A percentile compares a stretch with the other conserved stretches of the same genome.
These are phyloP conservation scores for Pantherophis guttatus DNA, from an alignment of 2,113 vertebrate species.

Conservation along the genomic window DNA sequence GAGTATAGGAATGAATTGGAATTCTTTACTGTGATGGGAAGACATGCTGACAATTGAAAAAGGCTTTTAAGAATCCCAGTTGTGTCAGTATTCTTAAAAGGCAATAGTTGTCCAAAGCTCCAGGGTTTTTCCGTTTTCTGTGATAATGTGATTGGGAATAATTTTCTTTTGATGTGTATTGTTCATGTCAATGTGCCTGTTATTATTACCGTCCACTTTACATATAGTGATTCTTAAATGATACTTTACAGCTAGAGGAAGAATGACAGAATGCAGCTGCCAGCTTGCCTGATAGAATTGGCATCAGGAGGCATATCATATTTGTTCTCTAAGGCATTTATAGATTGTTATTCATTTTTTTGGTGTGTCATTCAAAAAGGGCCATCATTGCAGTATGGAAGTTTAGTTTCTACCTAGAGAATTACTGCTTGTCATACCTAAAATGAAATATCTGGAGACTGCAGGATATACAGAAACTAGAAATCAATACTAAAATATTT, in stretches of 20 bases:
- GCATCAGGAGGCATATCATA: not conserved
- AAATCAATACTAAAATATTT: constrained; percentile 5
- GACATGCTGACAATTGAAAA: not conserved
- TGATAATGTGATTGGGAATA: not conserved
- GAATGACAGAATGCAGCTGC: not conserved
- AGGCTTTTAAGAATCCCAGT: not conserved
- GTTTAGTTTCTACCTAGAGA: constrained; percentile 1
- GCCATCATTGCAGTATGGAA: not conserved
- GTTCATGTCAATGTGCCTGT: not conserved
- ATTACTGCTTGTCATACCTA: constrained; percentile 7
- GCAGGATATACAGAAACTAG: not conserved
- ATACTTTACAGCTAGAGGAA: not conserved
- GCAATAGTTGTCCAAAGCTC: not conserved
- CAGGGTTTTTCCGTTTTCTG: constrained; percentile 15
- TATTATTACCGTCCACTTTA: not conserved
- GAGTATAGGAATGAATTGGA: not conserved
- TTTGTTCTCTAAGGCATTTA: not conserved
- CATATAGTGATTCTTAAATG: not conserved
- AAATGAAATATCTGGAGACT: constrained; percentile 2
- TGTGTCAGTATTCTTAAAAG: not conserved
- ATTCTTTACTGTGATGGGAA: not conserved
- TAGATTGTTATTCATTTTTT: not conserved
- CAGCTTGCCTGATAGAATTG: not conserved
- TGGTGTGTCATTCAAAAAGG: not conserved
- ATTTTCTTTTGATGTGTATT: constrained; percentile 13